Evolutionary conservation across 2,113 vertebrate species (phyloP), one percentile per base, ranked within the genome.

Genomic region (Sinosuthora webbiana): DNA sequence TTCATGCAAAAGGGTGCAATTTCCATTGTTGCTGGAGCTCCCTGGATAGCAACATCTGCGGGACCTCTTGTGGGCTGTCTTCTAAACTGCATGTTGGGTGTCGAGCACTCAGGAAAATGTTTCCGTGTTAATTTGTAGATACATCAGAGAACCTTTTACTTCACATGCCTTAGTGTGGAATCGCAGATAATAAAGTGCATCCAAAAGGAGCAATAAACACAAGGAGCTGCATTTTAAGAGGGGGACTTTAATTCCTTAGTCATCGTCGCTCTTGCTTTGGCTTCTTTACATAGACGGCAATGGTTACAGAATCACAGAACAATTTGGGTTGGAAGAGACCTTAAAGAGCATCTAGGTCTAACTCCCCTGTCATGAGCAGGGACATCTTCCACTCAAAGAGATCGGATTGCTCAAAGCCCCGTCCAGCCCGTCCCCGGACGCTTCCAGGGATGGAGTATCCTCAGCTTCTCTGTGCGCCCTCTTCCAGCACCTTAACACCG

Each of bases 21-120:
- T 50, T 10, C 30, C 23, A 3, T 5, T 7, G 41, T 0, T 16
- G 59, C 62, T 9, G 52, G 1, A 49, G 63, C 64, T 84, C 52
- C 21, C 31, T 1, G 21, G 6, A 3, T 2, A 37, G 33, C 50
- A 30, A 0, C 8, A 13, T 19, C 67, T 63, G 56, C 17, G 75
- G 79, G 96, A 80, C 96, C 92, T 94, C 96, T 95, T 11, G 77
- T 78, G 96, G 96, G 19, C 69, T 68, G 28, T 24, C 13, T 12
- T 33, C 27, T 39, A 20, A 70, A 89, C 3, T 63, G 69, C 90
- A 78, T 0, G 37, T 21, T 11, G 42, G 8, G 11, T 4, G 59
- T 14, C 28, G 12, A 41, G 57, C 17, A 5, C 50, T 37, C n/a
- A 2, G 30, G 45, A 27, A 83, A 75, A 45, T 0, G 27, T 19